A percentile compares a stretch with the other conserved stretches of the same genome.
Evolutionary conservation across 2,888 invertebrate genomes (phyloP).

Genomic region (Ariolimax columbianus): DNA sequence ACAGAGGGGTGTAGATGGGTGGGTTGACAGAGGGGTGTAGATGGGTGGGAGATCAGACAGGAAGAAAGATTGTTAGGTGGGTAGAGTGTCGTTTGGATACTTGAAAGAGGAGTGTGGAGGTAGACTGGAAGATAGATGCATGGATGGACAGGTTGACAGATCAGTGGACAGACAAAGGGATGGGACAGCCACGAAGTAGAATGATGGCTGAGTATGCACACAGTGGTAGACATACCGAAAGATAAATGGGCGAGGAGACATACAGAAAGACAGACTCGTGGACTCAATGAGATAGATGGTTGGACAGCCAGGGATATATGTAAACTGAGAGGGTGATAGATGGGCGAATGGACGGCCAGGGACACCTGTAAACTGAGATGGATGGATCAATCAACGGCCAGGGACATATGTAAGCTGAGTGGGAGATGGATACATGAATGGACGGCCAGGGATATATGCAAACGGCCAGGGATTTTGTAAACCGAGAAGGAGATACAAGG

Average conservation of each 20-base stretch:
- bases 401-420: too few relatives aligned
- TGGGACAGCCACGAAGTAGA: neutral
- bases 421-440: too few relatives aligned
- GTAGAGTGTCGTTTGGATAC: slow-evolving; percentile 1
- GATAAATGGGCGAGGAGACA: neutral
- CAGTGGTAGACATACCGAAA: neutral
- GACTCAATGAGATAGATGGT: too few relatives aligned
- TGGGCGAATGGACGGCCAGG: too few relatives aligned
- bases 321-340: too few relatives aligned
- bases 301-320: too few relatives aligned
- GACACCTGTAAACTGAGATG: too few relatives aligned
- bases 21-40: too few relatives aligned
- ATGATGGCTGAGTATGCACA: neutral
- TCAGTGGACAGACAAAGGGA: neutral
- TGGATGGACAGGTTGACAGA: neutral
- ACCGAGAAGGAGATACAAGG: too few relatives aligned
- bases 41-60: neutral
- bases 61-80: neutral
- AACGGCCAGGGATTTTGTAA: too few relatives aligned
- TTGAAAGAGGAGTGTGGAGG: slow-evolving; percentile 9
- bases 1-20: neutral
- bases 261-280: neutral
- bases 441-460: too few relatives aligned
- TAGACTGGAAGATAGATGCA: neutral
- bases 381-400: too few relatives aligned